Conservation (phyloP, 1,140 invertebrate species). For the Aporrectodea caliginosa region DNA sequence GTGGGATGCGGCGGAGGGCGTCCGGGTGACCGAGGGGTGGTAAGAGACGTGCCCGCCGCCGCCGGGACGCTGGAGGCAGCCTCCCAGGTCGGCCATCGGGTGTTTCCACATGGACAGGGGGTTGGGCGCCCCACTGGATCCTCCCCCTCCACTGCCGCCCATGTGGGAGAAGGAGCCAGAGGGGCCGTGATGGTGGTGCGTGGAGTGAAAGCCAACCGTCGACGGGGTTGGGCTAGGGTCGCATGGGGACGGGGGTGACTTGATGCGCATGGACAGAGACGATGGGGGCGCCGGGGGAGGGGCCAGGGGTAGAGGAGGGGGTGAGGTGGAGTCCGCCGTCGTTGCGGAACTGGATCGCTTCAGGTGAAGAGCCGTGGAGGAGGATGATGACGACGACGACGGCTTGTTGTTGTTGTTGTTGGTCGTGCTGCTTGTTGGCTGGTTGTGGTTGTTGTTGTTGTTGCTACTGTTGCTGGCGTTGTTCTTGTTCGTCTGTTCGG, state of each 20-base stretch:
- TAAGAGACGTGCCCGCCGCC: background rate
- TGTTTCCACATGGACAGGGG: background rate
- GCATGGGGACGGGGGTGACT: background rate
- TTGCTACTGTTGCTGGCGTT: constrained; percentile 19
- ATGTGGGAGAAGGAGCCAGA: background rate
- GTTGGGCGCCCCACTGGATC: background rate
- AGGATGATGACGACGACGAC: background rate
- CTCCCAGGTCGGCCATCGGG: background rate
- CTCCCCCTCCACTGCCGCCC: background rate
- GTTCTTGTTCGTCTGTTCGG: constrained; percentile 40
- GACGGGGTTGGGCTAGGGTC: background rate
- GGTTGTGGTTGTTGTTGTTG: constrained; percentile 8
- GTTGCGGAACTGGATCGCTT: background rate
- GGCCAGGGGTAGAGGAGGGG: background rate
- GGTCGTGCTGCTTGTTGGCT: background rate
- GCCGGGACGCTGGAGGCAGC: background rate
- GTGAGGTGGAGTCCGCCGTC: background rate
- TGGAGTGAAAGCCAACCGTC: background rate
- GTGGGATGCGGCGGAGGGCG: background rate
- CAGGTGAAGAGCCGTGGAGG: background rate
- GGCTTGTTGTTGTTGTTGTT: constrained; percentile 18
- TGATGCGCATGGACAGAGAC: background rate
- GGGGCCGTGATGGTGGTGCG: background rate
- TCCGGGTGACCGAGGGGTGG: background rate
- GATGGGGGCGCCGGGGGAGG: background rate